Evolutionary conservation across 1,140 invertebrate genomes (phyloP), one percentile per base, ranked within the genome.

Genomic region (Diploscapter pachys): DNA sequence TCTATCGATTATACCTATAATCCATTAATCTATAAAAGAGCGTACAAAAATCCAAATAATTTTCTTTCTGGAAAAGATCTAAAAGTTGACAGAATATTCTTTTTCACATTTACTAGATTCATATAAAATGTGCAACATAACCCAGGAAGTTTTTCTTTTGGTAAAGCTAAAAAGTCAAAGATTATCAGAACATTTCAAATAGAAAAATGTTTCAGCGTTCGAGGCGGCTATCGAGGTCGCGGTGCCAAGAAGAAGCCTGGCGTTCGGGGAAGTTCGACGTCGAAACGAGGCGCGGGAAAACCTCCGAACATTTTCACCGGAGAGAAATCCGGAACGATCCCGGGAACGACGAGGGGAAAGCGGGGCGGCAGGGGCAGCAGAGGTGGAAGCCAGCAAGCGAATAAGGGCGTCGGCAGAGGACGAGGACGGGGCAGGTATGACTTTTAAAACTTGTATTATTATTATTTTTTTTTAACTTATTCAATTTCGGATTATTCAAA

Each of bases 171-270:
- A 6, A 5, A 6, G 6, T 5, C 52, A 0, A 54, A n/a, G 4
- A 49, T 4, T n/a, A 2, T 56, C 9, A 68, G 8, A 68, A 13
- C 55, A 6, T 51, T 54, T 13, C 13, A 48, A 13, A n/a, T 13
- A 55, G 13, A 3, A 5, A 57, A 73, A 52, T 63, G 49, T 71
- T 75, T 50, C 63, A 70, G 75, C 48, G n/a, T 53, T 70, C 61
- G 75, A 3, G 62, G 62, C 2, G 48, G 61, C 51, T 49, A 65
- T 3, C 11, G 72, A 13, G 70, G 75, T 6, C 9, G 75, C 4
- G 75, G 75, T 2, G 73, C 59, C 4, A 76, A 76, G 64, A 76
- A 76, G 55, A 76, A 76, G 54, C 75, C 75, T 5, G 75, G 75
- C 31, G 31, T 31, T 31, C 31, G 31, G 6, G 5, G 68, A 54